Percentiles rank a stretch among this genome's conserved stretches.
These are phyloP conservation scores for Vanessa cardui DNA, from an alignment of 2,888 invertebrate species.

Conservation along the genomic window DNA sequence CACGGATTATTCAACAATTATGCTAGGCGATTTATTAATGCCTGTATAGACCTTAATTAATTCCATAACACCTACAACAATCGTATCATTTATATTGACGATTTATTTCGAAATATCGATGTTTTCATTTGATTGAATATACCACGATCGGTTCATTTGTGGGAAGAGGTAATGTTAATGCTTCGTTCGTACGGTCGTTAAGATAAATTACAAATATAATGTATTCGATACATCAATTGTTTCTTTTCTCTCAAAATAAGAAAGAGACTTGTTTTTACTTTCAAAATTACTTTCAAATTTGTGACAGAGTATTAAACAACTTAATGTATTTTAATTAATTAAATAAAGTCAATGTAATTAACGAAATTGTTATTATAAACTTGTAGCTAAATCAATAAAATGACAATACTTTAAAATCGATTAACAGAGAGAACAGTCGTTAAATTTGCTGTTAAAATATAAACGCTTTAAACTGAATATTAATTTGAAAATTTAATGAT, in stretches of 20 bases:
- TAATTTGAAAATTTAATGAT: neutral
- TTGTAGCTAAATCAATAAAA: no score
- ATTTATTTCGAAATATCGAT: conserved; percentile 14
- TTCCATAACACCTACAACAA: conserved; percentile 14
- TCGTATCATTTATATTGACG: conserved; percentile 8
- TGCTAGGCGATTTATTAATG: conserved; percentile 47
- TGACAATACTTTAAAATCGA: no score
- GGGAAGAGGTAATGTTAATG: conserved; percentile 5
- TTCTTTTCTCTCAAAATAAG: neutral
- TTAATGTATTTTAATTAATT: neutral
- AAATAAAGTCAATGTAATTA: no score
- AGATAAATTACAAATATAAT: conserved; percentile 11
- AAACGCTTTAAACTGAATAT: neutral
- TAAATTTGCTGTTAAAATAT: no score
- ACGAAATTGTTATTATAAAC: no score
- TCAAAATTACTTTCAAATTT: neutral
- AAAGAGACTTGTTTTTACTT: neutral
- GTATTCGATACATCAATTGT: conserved; percentile 1
- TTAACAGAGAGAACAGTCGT: no score
- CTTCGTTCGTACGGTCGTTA: neutral
- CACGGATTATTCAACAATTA: conserved; percentile 66
- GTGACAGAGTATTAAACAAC: neutral
- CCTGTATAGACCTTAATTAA: conserved; percentile 17
- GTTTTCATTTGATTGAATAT: conserved; percentile 10
- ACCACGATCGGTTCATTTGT: conserved; percentile 5